Evolutionary conservation across 1,140 invertebrate genomes (phyloP), one percentile per base, ranked within the genome.

Genomic region (Bombus haemorrhoidalis): DNA sequence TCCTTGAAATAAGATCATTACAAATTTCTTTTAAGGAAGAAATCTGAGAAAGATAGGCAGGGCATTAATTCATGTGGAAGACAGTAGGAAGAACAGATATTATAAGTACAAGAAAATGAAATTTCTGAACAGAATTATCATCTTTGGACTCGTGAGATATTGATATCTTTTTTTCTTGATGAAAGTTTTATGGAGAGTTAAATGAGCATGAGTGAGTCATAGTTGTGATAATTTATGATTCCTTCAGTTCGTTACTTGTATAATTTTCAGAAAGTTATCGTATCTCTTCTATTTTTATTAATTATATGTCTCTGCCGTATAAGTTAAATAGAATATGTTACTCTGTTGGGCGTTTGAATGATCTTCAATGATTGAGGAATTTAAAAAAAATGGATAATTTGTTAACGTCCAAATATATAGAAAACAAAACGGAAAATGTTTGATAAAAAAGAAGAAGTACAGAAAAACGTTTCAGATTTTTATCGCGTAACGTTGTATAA

Each of bases 401-500:
- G 18, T 68, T 59, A 80, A 71, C 75, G 53, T 86, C 32, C 53
- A 75, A 69, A 72, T 62, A 62, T 86, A 81, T 53, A 37, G 10
- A 18, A 43, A 53, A n/a, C 12, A 74, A 22, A n/a, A 39, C 9
- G 5, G 68, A 28, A 85, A 3, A 73, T 37, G 32, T 62, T 37
- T 79, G 34, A 78, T 10, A 34, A 71, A 32, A 5, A 77, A 81
- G 12, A 53, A 57, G 32, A 59, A 12, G 28, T 32, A 79, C 25
- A n/a, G n/a, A 80, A 28, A n/a, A 88, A 81, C 53, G 64, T 74
- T 75, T 71, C 15, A 69, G 69, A 87, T 83, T 86, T 90, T 90
- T 90, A 90, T 59, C 59, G 47, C 53, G 43, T 83, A 84, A 90
- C 77, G 32, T 90, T 90, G 83, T 90, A 81, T 87, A 82, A 87